phyloP scores from a whole-genome alignment of 2,113 vertebrate species.

The Spea multiplicata region DNA sequence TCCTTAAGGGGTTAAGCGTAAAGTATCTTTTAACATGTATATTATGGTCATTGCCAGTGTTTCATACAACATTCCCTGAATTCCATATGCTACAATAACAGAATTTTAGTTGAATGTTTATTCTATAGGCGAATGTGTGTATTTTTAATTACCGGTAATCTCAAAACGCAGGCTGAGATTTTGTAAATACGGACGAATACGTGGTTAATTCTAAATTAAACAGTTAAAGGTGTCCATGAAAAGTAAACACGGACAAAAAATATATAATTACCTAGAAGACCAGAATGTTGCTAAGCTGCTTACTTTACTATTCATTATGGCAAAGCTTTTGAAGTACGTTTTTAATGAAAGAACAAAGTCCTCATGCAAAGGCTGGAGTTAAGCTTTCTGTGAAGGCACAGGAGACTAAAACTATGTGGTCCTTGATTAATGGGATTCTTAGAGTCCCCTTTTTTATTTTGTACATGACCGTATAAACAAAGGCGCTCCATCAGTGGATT shows the following conservation, averaged over 20 bases:
- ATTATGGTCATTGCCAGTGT: too few species aligned
- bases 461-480: slow-evolving; percentile 27
- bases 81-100: too few species aligned
- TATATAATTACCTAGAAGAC: neutral
- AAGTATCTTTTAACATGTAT: too few species aligned
- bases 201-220: neutral
- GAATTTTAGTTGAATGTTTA: too few species aligned
- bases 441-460: slow-evolving; percentile 4
- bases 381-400: slow-evolving; percentile 27
- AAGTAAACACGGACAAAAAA: neutral
- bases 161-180: neutral
- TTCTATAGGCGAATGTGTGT: too few species aligned
- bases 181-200: neutral
- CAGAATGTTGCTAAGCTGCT: slow-evolving; percentile 2
- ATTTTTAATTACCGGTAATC: neutral
- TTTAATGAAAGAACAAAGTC: slow-evolving; percentile 2
- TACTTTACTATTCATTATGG: neutral
- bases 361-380: slow-evolving; percentile 13
- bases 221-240: neutral
- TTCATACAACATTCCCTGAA: too few species aligned
- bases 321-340: slow-evolving; percentile 3
- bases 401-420: slow-evolving; percentile 27
- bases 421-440: slow-evolving; percentile 26
- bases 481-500: slow-evolving; percentile 22
- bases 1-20: too few species aligned